phyloP scores from a whole-genome alignment of 2,113 vertebrate species.

The Tragelaphus scriptus region DNA sequence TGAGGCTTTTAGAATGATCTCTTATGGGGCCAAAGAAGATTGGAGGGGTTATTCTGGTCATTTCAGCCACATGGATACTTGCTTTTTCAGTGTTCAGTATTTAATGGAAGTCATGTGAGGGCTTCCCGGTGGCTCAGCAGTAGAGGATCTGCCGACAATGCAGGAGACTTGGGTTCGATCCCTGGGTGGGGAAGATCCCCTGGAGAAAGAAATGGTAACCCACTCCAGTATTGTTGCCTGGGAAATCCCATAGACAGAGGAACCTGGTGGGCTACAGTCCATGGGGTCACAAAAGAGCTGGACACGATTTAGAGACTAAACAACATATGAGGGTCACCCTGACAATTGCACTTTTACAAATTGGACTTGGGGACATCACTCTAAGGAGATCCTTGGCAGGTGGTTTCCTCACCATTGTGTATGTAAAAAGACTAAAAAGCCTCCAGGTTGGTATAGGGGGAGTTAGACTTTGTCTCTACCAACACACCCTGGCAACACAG shows the following conservation, averaged over 20 bases:
- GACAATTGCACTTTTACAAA: not conserved
- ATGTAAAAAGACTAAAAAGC: not conserved
- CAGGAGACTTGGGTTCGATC: not conserved
- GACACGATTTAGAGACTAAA: not conserved
- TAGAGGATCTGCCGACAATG: not conserved
- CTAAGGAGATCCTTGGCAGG: not conserved
- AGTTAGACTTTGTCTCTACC: not conserved
- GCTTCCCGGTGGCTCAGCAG: not conserved
- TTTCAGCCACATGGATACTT: not conserved
- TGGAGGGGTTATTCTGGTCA: not conserved
- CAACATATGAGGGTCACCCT: not conserved
- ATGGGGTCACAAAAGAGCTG: not conserved
- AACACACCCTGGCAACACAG: not conserved
- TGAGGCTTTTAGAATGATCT: not conserved
- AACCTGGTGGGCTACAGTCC: not conserved
- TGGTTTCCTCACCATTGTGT: not conserved
- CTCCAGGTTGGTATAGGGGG: not conserved
- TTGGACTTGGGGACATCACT: not conserved
- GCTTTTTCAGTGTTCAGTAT: not conserved
- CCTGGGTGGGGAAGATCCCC: not conserved
- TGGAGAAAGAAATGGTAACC: not conserved
- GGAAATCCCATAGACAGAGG: not conserved
- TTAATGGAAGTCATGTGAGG: not conserved
- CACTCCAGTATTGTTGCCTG: not conserved
- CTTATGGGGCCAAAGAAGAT: not conserved